phyloP scores from a whole-genome alignment of 2,888 invertebrate species.

The Sacculina carcini region DNA sequence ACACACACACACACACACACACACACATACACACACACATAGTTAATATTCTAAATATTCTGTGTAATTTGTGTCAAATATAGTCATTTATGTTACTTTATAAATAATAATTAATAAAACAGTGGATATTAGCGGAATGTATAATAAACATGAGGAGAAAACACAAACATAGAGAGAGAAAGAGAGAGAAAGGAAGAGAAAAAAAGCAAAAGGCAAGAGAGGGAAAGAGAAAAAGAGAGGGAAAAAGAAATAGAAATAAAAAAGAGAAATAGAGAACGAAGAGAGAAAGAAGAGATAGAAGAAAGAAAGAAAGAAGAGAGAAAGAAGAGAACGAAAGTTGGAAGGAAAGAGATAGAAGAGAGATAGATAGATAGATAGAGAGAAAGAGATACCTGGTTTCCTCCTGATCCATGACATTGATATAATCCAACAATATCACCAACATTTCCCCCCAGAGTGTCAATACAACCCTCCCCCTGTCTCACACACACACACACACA shows the following conservation, averaged over 20 bases:
- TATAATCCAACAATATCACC: conserved; percentile 70
- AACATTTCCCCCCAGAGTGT: conserved; percentile 71
- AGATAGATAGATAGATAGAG: background rate
- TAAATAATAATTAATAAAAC: too few species aligned
- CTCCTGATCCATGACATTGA: conserved; percentile 82
- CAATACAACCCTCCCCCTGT: conserved; percentile 43
- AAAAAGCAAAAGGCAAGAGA: background rate
- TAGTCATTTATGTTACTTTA: too few species aligned
- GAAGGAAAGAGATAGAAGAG: background rate
- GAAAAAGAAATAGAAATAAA: background rate
- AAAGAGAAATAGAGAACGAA: background rate
- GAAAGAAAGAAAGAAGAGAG: background rate
- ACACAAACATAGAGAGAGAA: background rate
- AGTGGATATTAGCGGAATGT: too few species aligned
- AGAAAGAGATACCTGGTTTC: conserved; percentile 42
- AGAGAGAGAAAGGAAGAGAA: background rate
- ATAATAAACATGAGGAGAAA: too few species aligned
- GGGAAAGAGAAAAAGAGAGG: background rate
- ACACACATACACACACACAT: too few species aligned
- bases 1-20: too few species aligned
- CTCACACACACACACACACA: background rate
- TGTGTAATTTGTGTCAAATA: too few species aligned
- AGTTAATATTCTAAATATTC: too few species aligned
- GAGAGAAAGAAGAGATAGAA: conserved; percentile 7
- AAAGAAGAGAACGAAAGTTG: too few species aligned